Base-by-base conservation (phyloP, 2,797 vertebrate genomes). In the Huso huso region DNA sequence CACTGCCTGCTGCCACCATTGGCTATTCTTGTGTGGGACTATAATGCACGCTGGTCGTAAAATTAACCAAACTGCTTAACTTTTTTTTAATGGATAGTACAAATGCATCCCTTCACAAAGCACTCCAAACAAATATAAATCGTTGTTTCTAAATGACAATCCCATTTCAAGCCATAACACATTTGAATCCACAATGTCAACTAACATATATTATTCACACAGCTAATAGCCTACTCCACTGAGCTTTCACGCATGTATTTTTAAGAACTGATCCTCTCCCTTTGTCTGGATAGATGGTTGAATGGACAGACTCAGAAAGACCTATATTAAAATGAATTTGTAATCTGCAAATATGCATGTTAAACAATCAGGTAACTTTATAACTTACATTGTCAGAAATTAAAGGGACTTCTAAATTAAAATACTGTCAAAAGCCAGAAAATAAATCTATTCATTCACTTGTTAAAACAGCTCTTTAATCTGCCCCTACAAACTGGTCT, bases 21-120 rank as follows among this genome's bases (percentile, higher is more conserved):
- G 64, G 6, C 1, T 1, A 0, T 12, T 2, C 76, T 75, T 64
- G 76, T 73, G 73, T 80, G 81, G 77, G 72, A 76, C 72, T 72
- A 64, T 67, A 71, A 78, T 76, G 66, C 53, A 72, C 78, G 76
- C 69, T 50, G 69, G 73, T 77, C 72, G 53, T 63, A 66, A 59
- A 71, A 74, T 76, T 52, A 70, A 69, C 48, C 37, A 61, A 69
- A 76, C 67, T 68, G 60, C 49, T 63, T 69, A 51, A 18, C 15
- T 68, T 48, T 59, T 37, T 66, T 64, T 69, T 72, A 71, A 77
- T 72, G 70, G 74, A 65, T 66, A 66, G 74, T 68, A 72, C 76
- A 77, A 76, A 52, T 9, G 72, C 68, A 66, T 67, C 13, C 64
- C 63, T 48, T 50, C 64, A 69, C 61, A 80, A 70, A 66, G 50